Conservation (phyloP, 1,140 invertebrate genomes). For the Euglossa dilemma region DNA sequence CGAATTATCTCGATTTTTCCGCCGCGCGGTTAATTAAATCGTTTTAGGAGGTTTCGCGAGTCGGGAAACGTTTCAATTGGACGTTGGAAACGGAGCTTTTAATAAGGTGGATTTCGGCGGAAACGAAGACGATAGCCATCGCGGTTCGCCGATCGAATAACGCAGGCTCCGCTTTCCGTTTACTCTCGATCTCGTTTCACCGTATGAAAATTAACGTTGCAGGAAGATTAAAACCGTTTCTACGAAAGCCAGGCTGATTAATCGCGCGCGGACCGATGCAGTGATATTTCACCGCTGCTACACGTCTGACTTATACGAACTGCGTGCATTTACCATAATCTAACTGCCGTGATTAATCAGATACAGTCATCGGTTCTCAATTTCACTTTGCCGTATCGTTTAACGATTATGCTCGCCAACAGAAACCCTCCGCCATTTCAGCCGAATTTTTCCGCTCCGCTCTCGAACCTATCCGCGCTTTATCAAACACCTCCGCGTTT, state of each 20-base stretch:
- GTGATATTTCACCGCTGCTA: constrained; percentile 4
- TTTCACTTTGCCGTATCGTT: neutral
- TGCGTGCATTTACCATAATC: neutral
- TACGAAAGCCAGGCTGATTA: neutral
- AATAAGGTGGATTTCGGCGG: no score
- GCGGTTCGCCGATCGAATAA: neutral
- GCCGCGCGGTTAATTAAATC: no score
- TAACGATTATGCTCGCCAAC: no score
- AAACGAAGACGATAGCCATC: neutral
- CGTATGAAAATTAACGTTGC: neutral
- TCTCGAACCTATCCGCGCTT: no score
- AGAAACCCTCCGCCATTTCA: neutral
- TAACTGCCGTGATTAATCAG: neutral
- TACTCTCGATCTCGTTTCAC: neutral
- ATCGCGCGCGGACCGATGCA: neutral
- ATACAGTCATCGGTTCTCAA: neutral
- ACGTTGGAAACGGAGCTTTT: no score
- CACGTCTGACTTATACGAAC: neutral
- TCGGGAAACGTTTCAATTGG: no score
- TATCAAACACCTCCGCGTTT: no score
- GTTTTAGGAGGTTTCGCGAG: no score
- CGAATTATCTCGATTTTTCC: no score
- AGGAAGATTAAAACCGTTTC: neutral
- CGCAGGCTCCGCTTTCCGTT: neutral
- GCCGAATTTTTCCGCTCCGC: neutral